These are phyloP conservation scores for Peromyscus melanophrys DNA, from an alignment of 2,797 vertebrate genomes.

Conservation along the genomic window DNA sequence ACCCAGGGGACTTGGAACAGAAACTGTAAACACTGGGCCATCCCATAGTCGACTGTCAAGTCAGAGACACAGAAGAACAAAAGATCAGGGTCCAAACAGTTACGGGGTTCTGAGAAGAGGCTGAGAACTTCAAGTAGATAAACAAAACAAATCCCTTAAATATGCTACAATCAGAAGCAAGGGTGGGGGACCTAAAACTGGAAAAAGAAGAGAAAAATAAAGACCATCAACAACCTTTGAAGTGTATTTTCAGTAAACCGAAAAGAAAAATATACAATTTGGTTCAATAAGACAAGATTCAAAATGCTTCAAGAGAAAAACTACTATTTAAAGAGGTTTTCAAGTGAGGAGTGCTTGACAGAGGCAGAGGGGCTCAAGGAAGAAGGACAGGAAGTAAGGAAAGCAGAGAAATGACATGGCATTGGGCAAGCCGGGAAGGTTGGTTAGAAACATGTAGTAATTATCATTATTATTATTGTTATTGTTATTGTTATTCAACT, in stretches of 20 bases:
- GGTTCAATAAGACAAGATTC: conserved; percentile 37
- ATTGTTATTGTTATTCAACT: background rate
- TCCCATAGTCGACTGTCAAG: conserved; percentile 20
- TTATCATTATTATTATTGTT: background rate
- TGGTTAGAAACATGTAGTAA: background rate
- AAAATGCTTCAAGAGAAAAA: conserved; percentile 53
- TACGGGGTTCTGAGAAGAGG: conserved; percentile 54
- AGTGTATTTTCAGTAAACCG: conserved; percentile 47
- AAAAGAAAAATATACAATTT: conserved; percentile 57
- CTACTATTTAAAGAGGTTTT: background rate
- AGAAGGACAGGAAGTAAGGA: background rate
- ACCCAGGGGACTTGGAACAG: background rate
- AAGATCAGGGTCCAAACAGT: conserved; percentile 44
- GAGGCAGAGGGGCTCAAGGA: background rate
- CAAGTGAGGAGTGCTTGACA: background rate
- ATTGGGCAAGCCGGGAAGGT: background rate
- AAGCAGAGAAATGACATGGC: background rate
- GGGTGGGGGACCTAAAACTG: conserved; percentile 50
- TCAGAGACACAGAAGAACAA: conserved; percentile 50
- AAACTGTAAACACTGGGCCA: conserved; percentile 9
- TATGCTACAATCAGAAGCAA: conserved; percentile 61
- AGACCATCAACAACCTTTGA: conserved; percentile 10
- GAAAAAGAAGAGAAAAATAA: conserved; percentile 26
- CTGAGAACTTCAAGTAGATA: conserved; percentile 35
- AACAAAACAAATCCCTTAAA: conserved; percentile 58